Evolutionary conservation across 2,113 vertebrate genomes (phyloP).

Genomic region (Nerophis ophidion): DNA sequence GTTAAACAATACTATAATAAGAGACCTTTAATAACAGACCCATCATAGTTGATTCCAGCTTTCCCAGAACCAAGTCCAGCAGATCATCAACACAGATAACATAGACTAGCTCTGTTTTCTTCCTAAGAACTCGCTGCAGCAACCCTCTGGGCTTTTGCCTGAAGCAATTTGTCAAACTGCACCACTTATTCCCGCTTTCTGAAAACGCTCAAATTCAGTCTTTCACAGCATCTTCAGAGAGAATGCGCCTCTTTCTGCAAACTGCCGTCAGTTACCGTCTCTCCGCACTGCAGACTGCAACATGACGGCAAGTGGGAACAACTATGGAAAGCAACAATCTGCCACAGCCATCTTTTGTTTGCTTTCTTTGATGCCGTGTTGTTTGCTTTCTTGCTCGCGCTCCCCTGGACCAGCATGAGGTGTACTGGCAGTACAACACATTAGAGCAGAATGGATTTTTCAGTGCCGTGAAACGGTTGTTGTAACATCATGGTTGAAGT

Average conservation of each 20-base stretch:
- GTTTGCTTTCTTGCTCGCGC: constrained; percentile 31
- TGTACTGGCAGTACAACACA: background rate
- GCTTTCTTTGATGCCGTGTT: constrained; percentile 39
- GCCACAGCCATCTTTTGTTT: constrained; percentile 41
- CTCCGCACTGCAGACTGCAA: constrained; percentile 21
- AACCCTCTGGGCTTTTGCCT: constrained; percentile 37
- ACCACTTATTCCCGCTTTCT: constrained; percentile 53
- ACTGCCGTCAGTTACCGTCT: constrained; percentile 26
- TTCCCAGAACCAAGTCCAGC: constrained; percentile 1
- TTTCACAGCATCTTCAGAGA: constrained; percentile 48
- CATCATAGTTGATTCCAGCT: background rate
- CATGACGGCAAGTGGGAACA: constrained; percentile 36
- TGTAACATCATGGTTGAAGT: background rate
- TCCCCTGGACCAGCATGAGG: constrained; percentile 24
- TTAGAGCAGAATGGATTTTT: background rate
- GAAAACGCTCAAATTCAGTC: constrained; percentile 41
- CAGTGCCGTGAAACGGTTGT: background rate
- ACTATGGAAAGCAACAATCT: constrained; percentile 42
- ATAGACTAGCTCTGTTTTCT: constrained; percentile 2
- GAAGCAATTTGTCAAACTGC: constrained; percentile 53
- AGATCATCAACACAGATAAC: constrained; percentile 26
- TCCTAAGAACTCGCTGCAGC: constrained; percentile 34
- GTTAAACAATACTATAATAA: too few species aligned
- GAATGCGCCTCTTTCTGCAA: constrained; percentile 41
- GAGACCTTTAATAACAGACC: background rate